Evolutionary conservation across 2,113 vertebrate genomes (phyloP).

Genomic region (Xenopus laevis): DNA sequence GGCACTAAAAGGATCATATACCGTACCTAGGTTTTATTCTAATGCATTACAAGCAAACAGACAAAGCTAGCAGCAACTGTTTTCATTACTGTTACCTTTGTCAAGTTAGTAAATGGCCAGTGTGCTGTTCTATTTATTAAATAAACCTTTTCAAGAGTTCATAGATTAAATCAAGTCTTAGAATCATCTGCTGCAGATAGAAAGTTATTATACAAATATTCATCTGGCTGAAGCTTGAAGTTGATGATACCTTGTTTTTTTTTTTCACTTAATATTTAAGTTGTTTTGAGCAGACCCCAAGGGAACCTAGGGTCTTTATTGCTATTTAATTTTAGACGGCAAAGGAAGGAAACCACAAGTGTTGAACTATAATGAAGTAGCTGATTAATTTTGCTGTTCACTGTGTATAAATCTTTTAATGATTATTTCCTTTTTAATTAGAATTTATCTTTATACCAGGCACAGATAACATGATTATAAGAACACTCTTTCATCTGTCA

Average conservation of each 20-base stretch:
- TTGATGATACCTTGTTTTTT: neutral
- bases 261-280: neutral
- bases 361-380: conserved; percentile 21
- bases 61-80: no score
- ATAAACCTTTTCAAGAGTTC: no score
- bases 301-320: conserved; percentile 2
- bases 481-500: conserved; percentile 33
- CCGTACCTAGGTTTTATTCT: no score
- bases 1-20: no score
- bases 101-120: no score
- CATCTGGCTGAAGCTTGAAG: neutral
- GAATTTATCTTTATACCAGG: conserved; percentile 49
- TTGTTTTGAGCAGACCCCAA: neutral
- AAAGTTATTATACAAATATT: neutral
- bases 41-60: no score
- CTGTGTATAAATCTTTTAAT: conserved; percentile 55
- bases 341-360: conserved; percentile 8
- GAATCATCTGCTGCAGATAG: no score
- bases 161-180: no score
- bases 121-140: no score
- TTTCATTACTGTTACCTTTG: no score
- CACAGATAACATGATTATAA: conserved; percentile 45
- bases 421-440: conserved; percentile 59
- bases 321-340: conserved; percentile 3
- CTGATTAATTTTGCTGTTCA: conserved; percentile 48